A percentile compares a stretch with the other conserved stretches of the same genome.
phyloP scores from a whole-genome alignment of 2,888 invertebrate species.

The Cremastinae sp. region DNA sequence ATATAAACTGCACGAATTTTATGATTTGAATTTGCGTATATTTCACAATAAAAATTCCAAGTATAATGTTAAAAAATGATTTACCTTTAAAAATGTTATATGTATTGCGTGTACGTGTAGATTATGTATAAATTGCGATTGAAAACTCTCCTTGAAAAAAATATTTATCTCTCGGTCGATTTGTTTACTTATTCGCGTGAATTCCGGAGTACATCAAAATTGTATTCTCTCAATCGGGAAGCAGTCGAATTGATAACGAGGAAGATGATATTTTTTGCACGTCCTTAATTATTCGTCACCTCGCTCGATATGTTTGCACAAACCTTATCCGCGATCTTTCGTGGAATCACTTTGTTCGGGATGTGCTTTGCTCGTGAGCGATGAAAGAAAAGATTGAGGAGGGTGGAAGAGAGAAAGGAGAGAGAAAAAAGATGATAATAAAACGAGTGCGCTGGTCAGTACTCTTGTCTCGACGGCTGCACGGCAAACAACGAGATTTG shows the following conservation, averaged over 20 bases:
- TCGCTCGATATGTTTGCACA: neutral
- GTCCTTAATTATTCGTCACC: neutral
- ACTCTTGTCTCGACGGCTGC: conserved; percentile 49
- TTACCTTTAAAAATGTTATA: too few species aligned
- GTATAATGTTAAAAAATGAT: too few species aligned
- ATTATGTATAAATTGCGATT: too few species aligned
- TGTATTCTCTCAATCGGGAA: neutral
- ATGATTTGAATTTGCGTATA: too few species aligned
- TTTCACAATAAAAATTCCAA: too few species aligned
- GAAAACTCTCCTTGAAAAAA: too few species aligned
- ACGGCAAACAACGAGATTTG: conserved; percentile 52
- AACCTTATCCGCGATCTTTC: conserved; percentile 16
- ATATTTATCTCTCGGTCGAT: too few species aligned
- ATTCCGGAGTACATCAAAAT: too few species aligned
- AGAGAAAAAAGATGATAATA: conserved; percentile 23
- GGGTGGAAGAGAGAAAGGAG: neutral
- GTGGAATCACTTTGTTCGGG: conserved; percentile 24
- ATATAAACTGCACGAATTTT: too few species aligned
- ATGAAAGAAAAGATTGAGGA: neutral
- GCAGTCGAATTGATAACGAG: neutral
- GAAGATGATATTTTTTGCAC: neutral
- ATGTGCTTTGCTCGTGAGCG: conserved; percentile 4
- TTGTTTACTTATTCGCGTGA: too few species aligned
- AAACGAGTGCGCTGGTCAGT: conserved; percentile 57
- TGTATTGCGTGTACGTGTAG: too few species aligned